phyloP scores from a whole-genome alignment of 2,888 invertebrate genomes.

The Melitaea athalia region DNA sequence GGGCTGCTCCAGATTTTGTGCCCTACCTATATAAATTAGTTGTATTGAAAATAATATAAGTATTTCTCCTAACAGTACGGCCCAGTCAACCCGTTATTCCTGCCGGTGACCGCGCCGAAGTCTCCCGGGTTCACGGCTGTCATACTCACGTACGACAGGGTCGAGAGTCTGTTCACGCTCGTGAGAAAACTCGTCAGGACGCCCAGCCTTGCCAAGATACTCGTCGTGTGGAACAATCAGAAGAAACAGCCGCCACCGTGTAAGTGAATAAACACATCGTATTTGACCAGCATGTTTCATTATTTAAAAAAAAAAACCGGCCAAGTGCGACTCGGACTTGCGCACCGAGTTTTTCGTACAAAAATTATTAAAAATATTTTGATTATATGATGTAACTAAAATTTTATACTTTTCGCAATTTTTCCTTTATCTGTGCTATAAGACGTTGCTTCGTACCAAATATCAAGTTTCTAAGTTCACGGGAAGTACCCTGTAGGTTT shows the following conservation, averaged over 20 bases:
- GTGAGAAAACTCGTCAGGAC: conserved; percentile 92
- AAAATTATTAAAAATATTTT: too few species aligned
- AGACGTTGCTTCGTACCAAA: too few species aligned
- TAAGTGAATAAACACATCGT: conserved; percentile 74
- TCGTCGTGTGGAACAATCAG: conserved; percentile 98
- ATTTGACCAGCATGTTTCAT: too few species aligned
- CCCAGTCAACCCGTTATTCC: conserved; percentile 88
- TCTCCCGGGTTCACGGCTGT: conserved; percentile 97
- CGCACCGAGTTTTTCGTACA: too few species aligned
- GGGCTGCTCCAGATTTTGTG: too few species aligned
- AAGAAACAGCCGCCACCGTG: conserved; percentile 93
- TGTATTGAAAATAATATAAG: background rate
- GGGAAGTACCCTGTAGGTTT: too few species aligned
- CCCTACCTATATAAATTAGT: background rate
- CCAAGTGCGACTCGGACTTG: too few species aligned
- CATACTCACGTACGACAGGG: conserved; percentile 95
- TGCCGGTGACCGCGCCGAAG: conserved; percentile 93
- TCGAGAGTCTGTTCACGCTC: conserved; percentile 93
- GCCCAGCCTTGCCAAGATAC: conserved; percentile 94
- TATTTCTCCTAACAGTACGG: conserved; percentile 69
- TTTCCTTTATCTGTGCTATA: too few species aligned
- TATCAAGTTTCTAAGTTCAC: too few species aligned
- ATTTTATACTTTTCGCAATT: too few species aligned
- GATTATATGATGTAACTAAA: too few species aligned
- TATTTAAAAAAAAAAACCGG: too few species aligned